Evolutionary conservation across 92 coral and sea anemone genomes (phyloP), one percentile per base, ranked within the genome.

Genomic region (Porites rus): DNA sequence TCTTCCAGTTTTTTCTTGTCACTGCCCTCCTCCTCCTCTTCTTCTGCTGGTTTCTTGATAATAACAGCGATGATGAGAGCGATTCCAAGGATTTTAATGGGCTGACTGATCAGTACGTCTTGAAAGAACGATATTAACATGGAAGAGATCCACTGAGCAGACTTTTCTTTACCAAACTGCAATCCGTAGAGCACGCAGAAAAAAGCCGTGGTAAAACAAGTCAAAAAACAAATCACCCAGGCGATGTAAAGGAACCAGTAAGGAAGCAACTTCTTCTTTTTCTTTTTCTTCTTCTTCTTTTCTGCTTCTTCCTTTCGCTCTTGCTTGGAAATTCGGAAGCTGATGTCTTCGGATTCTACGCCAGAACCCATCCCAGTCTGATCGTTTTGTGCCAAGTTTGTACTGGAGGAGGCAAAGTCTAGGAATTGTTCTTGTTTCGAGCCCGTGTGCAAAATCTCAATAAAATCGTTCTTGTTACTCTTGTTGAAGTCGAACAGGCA

Each of bases 201-300:
- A 88, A 96, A 96, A 3, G 96, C 84, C 10, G 96, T 93, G 0
- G 90, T 79, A 66, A 94, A 89, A 68, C 96, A 95, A 0, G 99
- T 95, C 56, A 91, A 73, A 50, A 91, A 92, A 67, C 98, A 91
- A 3, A 93, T 87, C 9, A 78, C 89, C 99, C 99, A 96, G 1
- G 87, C 98, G 53, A 95, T 78, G 82, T 96, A 96, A 43, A 96
- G 77, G 75, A 88, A 96, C 99, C 99, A 96, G 84, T 96, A 96
- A 0, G 99, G 98, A 65, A 96, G 61, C 14, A 87, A 69, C 80
- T 85, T 95, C 94, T 94, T 94, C 92, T 88, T 92, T 87, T 95
- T 92, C 89, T 92, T 89, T 75, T 94, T 87, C 75, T 94, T 91
- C 93, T 93, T 93, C 83, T 77, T 69, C 86, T 85, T 77, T 72